Percentiles rank a stretch among this genome's conserved stretches.
Evolutionary conservation across 2,113 vertebrate species (phyloP).

Genomic region (Turnix velox): DNA sequence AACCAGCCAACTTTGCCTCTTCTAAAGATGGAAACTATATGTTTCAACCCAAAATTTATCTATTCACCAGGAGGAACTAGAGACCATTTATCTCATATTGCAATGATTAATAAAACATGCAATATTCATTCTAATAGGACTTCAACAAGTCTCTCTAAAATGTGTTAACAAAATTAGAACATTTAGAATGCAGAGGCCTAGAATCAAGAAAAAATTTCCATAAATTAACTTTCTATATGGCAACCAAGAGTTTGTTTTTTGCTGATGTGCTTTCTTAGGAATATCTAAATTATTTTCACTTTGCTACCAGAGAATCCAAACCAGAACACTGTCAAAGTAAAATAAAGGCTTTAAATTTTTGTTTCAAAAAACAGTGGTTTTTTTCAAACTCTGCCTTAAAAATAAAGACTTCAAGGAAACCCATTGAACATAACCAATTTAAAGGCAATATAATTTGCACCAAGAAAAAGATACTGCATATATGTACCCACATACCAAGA

Average conservation of each 20-base stretch:
- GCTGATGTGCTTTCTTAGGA: not conserved
- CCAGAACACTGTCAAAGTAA: not conserved
- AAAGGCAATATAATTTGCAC: not conserved
- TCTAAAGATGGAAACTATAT: not conserved
- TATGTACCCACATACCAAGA: not conserved
- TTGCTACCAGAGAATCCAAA: not conserved
- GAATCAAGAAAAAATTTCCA: not conserved
- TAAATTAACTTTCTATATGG: not conserved
- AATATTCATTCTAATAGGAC: not conserved
- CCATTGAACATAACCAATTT: not conserved
- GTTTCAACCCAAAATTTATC: not conserved
- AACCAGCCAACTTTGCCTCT: not conserved
- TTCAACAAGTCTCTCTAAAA: not conserved
- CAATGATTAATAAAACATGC: not conserved
- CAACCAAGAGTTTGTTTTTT: not conserved
- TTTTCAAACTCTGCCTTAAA: not conserved
- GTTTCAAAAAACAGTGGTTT: not conserved
- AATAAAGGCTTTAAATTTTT: not conserved
- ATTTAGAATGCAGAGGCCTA: not conserved
- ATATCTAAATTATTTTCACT: not conserved
- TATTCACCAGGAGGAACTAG: not conserved
- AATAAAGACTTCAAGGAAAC: not conserved
- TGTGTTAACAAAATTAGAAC: not conserved
- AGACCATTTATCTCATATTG: not conserved
- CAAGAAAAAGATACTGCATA: not conserved